These are phyloP conservation scores for Melanotaenia parkinsoni DNA, from an alignment of 2,797 vertebrate species.

Conservation along the genomic window DNA sequence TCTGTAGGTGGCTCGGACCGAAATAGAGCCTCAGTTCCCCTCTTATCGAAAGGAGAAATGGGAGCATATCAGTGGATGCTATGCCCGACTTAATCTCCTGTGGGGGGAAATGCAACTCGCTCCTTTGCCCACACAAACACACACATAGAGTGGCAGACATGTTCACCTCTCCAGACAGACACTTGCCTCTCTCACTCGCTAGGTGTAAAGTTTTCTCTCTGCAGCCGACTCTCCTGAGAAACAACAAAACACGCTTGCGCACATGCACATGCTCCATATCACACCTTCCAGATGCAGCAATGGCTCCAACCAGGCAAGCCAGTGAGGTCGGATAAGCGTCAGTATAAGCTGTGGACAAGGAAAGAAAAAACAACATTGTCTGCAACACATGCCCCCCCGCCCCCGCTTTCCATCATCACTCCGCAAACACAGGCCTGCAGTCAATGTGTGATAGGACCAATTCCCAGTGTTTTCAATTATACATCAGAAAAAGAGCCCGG, in stretches of 20 bases:
- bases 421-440: slow-evolving; percentile 33
- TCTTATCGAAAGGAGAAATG: slow-evolving; percentile 74
- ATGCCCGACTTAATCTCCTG: slow-evolving; percentile 73
- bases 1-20: slow-evolving; percentile 66
- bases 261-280: slow-evolving; percentile 46
- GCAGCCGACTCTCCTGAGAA: slow-evolving; percentile 44
- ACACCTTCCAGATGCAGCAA: slow-evolving; percentile 61
- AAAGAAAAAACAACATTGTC: slow-evolving; percentile 54
- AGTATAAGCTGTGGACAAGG: slow-evolving; percentile 44
- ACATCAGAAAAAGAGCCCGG: slow-evolving; percentile 32
- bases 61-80: slow-evolving; percentile 66
- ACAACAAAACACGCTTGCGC: slow-evolving; percentile 33
- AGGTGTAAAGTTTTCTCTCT: slow-evolving; percentile 65
- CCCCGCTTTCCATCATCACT: slow-evolving; percentile 28
- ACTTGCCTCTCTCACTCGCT: slow-evolving; percentile 61
- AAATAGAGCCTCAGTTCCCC: slow-evolving; percentile 76
- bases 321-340: slow-evolving; percentile 53
- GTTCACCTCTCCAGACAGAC: slow-evolving; percentile 68
- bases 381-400: slow-evolving; percentile 9
- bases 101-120: slow-evolving; percentile 48
- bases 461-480: slow-evolving; percentile 62
- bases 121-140: slow-evolving; percentile 50
- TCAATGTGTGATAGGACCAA: slow-evolving; percentile 24
- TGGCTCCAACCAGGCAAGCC: slow-evolving; percentile 33
- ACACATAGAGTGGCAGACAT: slow-evolving; percentile 41